Evolutionary conservation across 53 echinoderm and acorn worm species (phyloP).

Genomic region (Henricia sp.): DNA sequence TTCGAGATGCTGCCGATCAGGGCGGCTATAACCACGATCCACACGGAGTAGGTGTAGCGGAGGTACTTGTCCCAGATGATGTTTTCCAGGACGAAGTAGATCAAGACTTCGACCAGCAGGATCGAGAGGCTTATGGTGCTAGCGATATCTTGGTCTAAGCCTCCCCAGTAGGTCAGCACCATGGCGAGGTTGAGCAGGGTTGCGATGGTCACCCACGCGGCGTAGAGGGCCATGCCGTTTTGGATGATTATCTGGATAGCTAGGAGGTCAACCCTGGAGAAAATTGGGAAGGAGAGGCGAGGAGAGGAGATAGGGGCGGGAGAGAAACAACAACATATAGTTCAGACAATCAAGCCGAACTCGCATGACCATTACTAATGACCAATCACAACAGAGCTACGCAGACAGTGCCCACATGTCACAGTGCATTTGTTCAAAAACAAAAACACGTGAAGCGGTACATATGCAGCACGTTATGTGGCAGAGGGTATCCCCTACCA

Average conservation of each 20-base stretch:
- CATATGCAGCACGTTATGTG: too few relatives aligned
- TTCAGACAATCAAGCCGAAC: not conserved
- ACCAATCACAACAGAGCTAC: too few relatives aligned
- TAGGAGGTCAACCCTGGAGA: constrained; percentile 64
- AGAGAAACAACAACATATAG: not conserved
- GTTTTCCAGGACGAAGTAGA: constrained; percentile 64
- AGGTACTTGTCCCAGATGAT: constrained; percentile 63
- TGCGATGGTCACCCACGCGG: constrained; percentile 83
- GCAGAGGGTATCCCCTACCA: too few relatives aligned
- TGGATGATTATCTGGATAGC: constrained; percentile 72
- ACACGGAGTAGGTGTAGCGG: constrained; percentile 69
- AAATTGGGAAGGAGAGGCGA: not conserved
- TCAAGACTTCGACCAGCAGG: constrained; percentile 48
- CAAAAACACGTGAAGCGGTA: too few relatives aligned
- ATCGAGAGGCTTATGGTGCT: constrained; percentile 60
- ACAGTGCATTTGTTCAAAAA: too few relatives aligned
- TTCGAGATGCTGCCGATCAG: constrained; percentile 53
- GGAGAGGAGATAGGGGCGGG: not conserved
- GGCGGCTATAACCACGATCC: constrained; percentile 64
- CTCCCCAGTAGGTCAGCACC: constrained; percentile 62
- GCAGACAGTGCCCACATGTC: too few relatives aligned
- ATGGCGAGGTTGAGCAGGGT: constrained; percentile 83
- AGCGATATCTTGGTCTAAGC: constrained; percentile 36
- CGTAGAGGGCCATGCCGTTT: constrained; percentile 84
- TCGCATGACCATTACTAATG: not conserved